These are phyloP conservation scores for Tetramorium simillimum DNA, from an alignment of 1,140 invertebrate species.

Conservation along the genomic window DNA sequence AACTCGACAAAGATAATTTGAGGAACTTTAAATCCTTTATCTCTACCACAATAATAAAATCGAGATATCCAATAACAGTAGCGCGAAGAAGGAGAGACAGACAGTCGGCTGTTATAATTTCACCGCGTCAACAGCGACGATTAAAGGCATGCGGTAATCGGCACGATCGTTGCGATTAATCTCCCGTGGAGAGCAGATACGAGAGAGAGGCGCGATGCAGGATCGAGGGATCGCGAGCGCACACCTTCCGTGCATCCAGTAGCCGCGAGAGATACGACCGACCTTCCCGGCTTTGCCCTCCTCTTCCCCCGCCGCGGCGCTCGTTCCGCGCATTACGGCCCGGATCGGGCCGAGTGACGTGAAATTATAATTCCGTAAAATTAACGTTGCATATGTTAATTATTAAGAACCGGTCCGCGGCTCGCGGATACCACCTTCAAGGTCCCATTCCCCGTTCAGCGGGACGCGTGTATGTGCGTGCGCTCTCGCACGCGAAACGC, in stretches of 20 bases:
- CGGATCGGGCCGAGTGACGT: slow-evolving; percentile 70
- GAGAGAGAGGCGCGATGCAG: not conserved
- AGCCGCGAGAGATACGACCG: slow-evolving; percentile 34
- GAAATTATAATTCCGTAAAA: slow-evolving; percentile 84
- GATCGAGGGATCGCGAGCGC: slow-evolving; percentile 11
- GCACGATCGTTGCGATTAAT: slow-evolving; percentile 40
- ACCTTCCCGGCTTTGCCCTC: slow-evolving; percentile 8
- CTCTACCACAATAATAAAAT: not conserved
- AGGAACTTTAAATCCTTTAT: not conserved
- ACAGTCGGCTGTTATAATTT: slow-evolving; percentile 3
- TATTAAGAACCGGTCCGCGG: slow-evolving; percentile 79
- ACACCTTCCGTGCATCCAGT: slow-evolving; percentile 47
- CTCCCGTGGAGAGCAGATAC: slow-evolving; percentile 17
- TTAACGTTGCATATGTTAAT: slow-evolving; percentile 83
- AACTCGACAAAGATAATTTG: not conserved
- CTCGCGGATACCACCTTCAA: slow-evolving; percentile 58
- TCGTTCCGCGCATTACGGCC: slow-evolving; percentile 66
- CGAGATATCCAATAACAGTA: not conserved
- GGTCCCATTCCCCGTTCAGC: slow-evolving; percentile 36
- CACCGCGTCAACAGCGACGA: not conserved
- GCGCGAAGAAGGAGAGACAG: not conserved
- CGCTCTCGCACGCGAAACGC: slow-evolving; percentile 36
- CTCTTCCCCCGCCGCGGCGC: not conserved
- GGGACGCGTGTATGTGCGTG: not conserved
- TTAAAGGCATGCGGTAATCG: slow-evolving; percentile 18